Percentiles rank a stretch among this genome's conserved stretches.
These are phyloP conservation scores for Leptosomus discolor DNA, from an alignment of 2,113 vertebrate genomes.

Conservation along the genomic window DNA sequence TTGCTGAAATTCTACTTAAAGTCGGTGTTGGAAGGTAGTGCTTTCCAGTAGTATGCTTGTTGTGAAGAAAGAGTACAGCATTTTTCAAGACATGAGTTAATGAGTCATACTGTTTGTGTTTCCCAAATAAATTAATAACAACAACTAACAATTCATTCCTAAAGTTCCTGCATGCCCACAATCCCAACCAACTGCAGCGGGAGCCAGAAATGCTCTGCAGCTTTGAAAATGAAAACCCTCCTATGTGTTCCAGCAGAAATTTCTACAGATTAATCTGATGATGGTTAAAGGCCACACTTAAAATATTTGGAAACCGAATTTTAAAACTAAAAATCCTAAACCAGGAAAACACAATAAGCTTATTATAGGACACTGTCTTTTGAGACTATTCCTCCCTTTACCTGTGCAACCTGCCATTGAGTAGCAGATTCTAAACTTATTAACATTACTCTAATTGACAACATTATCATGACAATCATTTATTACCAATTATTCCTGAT, in stretches of 20 bases:
- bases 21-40: neutral
- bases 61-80: neutral
- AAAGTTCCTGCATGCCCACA: conserved; percentile 47
- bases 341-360: neutral
- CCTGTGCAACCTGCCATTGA: neutral
- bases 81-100: conserved; percentile 42
- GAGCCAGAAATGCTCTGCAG: conserved; percentile 9
- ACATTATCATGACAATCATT: neutral
- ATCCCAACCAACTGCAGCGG: neutral
- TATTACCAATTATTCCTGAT: neutral
- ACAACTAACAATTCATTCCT: conserved; percentile 64
- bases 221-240: neutral
- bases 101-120: conserved; percentile 52
- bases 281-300: neutral
- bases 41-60: neutral
- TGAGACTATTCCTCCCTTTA: neutral
- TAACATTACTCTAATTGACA: neutral
- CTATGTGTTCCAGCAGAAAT: neutral
- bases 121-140: conserved; percentile 65
- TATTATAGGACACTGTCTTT: neutral
- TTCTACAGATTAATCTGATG: neutral
- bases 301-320: neutral
- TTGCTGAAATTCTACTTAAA: neutral
- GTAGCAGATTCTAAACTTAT: neutral
- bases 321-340: neutral